Percentiles rank a stretch among this genome's conserved stretches.
phyloP scores from a whole-genome alignment of 2,888 invertebrate genomes.

The Brenthis ino region DNA sequence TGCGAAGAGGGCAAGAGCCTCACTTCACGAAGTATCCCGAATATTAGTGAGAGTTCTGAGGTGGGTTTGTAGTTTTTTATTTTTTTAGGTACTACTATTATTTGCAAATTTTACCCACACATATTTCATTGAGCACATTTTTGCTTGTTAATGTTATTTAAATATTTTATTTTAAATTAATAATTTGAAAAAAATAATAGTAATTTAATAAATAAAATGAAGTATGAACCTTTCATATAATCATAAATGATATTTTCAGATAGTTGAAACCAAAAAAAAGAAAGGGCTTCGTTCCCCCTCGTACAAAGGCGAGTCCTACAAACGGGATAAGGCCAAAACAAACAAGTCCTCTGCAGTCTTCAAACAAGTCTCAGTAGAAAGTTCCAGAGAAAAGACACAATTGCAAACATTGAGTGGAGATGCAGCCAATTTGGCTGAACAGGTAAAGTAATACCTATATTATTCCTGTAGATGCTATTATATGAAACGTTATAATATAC shows the following conservation, averaged over 20 bases:
- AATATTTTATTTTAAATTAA: too few relatives aligned
- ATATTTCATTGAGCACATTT: not conserved
- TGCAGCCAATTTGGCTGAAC: slow-evolving; percentile 57
- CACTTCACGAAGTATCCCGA: slow-evolving; percentile 68
- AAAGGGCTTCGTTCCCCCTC: slow-evolving; percentile 37
- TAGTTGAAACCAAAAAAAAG: slow-evolving; percentile 42
- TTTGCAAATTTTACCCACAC: not conserved
- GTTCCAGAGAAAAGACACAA: slow-evolving; percentile 42
- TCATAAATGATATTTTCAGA: slow-evolving; percentile 23
- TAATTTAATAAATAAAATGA: not conserved
- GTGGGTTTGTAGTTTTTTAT: slow-evolving; percentile 43
- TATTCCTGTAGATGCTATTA: not conserved
- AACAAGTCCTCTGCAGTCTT: slow-evolving; percentile 59
- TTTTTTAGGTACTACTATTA: not conserved
- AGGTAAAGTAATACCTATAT: slow-evolving; percentile 47
- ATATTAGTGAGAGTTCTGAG: slow-evolving; percentile 67
- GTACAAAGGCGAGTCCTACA: slow-evolving; percentile 47
- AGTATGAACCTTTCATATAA: not conserved
- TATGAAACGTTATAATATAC: too few relatives aligned
- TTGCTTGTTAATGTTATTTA: too few relatives aligned
- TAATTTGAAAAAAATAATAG: too few relatives aligned
- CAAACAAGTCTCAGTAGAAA: slow-evolving; percentile 51
- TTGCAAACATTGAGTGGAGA: slow-evolving; percentile 49
- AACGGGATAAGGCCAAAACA: slow-evolving; percentile 49
- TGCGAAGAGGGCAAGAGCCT: slow-evolving; percentile 65